Evolutionary conservation across 2,888 invertebrate species (phyloP).

Genomic region (Serripes groenlandicus): DNA sequence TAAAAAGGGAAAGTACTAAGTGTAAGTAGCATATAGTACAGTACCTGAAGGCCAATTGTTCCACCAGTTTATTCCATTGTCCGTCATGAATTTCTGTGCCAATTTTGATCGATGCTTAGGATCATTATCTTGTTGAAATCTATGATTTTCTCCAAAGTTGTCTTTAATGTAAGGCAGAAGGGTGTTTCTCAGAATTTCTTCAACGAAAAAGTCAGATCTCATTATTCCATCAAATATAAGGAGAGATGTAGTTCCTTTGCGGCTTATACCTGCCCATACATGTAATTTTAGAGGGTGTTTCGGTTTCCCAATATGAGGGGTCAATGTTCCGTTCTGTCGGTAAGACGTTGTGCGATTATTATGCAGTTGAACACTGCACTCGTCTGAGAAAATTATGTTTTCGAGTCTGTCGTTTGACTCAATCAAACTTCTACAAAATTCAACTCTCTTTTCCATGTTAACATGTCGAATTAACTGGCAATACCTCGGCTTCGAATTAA

Average conservation of each 20-base stretch:
- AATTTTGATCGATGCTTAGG: slow-evolving; percentile 49
- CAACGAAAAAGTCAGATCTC: not conserved
- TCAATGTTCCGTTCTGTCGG: not conserved
- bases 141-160: slow-evolving; percentile 31
- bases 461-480: not conserved
- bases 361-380: slow-evolving; percentile 46
- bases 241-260: not conserved
- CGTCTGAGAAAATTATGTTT: slow-evolving; percentile 58
- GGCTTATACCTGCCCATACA: not conserved
- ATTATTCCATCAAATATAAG: not conserved
- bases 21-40: too few species aligned
- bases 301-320: not conserved
- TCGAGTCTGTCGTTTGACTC: slow-evolving; percentile 33
- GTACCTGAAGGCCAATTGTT: slow-evolving; percentile 48
- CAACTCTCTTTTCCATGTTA: not conserved
- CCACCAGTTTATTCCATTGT: slow-evolving; percentile 51
- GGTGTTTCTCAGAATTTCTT: not conserved
- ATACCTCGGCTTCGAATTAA: not conserved
- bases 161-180: slow-evolving; percentile 17
- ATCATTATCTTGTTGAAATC: slow-evolving; percentile 59
- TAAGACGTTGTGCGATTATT: slow-evolving; percentile 28
- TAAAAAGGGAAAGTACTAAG: too few species aligned
- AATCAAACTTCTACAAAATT: slow-evolving; percentile 1
- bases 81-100: slow-evolving; percentile 42
- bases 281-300: not conserved